These are phyloP conservation scores for Napeogenes sylphis DNA, from an alignment of 2,888 invertebrate species.

Conservation along the genomic window DNA sequence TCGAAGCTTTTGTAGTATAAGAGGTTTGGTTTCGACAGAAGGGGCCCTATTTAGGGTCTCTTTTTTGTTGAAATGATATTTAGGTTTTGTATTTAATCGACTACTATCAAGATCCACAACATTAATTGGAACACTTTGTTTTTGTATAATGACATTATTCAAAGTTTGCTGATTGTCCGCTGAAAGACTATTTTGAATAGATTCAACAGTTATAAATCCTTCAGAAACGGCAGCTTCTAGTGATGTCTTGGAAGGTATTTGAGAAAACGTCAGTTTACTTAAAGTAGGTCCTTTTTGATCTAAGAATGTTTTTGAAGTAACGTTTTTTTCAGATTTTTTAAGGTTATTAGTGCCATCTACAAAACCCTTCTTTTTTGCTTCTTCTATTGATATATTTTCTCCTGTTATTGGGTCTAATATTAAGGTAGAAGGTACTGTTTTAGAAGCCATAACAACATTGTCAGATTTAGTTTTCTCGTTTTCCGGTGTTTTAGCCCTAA, in stretches of 20 bases:
- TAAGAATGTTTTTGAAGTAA: not conserved
- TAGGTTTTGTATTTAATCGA: conserved; percentile 79
- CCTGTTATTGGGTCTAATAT: conserved; percentile 83
- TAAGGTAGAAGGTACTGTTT: conserved; percentile 9
- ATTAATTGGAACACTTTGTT: conserved; percentile 52
- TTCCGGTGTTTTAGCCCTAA: conserved; percentile 47
- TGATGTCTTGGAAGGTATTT: conserved; percentile 68
- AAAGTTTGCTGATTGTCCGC: conserved; percentile 53
- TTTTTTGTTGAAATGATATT: conserved; percentile 82
- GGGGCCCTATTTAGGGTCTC: conserved; percentile 58
- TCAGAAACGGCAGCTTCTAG: conserved; percentile 78
- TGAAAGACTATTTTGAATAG: conserved; percentile 66
- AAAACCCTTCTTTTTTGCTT: conserved; percentile 78
- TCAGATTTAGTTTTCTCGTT: conserved; percentile 28
- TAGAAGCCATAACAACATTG: conserved; percentile 7
- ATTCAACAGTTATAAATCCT: conserved; percentile 75
- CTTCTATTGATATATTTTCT: conserved; percentile 83
- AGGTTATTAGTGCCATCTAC: conserved; percentile 8
- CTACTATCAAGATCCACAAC: conserved; percentile 78
- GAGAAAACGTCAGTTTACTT: conserved; percentile 44
- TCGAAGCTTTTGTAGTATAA: conserved; percentile 86
- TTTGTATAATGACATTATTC: conserved; percentile 40
- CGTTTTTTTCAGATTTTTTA: not conserved
- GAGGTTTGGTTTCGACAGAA: conserved; percentile 81
- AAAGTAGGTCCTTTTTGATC: conserved; percentile 30